Evolutionary conservation across 2,888 invertebrate species (phyloP).

Genomic region (Ectobius pallidus): DNA sequence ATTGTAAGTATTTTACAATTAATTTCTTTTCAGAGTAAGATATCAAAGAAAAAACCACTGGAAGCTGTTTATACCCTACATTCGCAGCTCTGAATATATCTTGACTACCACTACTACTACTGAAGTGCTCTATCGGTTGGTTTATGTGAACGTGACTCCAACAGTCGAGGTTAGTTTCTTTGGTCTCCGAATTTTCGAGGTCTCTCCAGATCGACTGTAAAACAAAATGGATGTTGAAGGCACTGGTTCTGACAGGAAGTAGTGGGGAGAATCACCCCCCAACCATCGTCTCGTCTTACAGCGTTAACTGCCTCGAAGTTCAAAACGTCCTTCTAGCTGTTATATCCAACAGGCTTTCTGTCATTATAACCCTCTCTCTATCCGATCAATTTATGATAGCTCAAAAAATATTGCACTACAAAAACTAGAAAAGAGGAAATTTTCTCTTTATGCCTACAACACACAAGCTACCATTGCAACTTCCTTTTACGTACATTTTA

Average conservation of each 20-base stretch:
- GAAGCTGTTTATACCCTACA: too few species aligned
- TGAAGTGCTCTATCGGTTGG: neutral
- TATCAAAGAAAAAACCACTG: too few species aligned
- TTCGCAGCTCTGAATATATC: neutral
- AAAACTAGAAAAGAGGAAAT: too few species aligned
- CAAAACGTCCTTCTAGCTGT: neutral
- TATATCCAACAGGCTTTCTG: neutral
- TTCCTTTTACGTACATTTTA: too few species aligned
- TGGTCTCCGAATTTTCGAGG: neutral
- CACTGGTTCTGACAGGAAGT: constrained; percentile 1
- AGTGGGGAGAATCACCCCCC: too few species aligned
- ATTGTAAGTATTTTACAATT: too few species aligned
- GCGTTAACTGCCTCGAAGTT: neutral
- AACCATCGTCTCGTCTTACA: too few species aligned
- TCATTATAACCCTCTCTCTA: neutral
- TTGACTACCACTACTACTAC: neutral
- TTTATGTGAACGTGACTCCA: neutral
- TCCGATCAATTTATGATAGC: neutral
- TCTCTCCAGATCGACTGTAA: constrained; percentile 5
- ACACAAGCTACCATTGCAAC: too few species aligned
- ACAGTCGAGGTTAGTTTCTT: too few species aligned
- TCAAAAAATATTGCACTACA: neutral
- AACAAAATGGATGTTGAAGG: constrained; percentile 16
- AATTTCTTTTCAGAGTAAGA: too few species aligned
- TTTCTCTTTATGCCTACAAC: too few species aligned